Evolutionary conservation across 2,888 invertebrate genomes (phyloP), one percentile per base, ranked within the genome.

Genomic region (Cylloceria caligata): DNA sequence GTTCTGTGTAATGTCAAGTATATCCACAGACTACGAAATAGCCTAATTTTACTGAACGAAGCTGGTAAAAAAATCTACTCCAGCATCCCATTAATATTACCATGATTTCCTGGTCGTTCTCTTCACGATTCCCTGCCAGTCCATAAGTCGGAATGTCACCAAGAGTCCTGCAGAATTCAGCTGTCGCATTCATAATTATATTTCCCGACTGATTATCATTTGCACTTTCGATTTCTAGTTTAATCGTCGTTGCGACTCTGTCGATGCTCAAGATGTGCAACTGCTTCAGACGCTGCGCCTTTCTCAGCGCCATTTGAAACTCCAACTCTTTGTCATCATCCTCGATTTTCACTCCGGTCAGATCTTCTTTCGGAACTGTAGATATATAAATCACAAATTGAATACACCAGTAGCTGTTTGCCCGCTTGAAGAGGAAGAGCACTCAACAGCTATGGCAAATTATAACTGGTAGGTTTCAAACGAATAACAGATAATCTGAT

Each of bases 101-200:
- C 94, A 95, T 93, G 65, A 95, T 89, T 92, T 96, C 96, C 86
- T 95, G 95, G 67, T 95, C 95, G 86, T 96, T 96, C 89, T 97
- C 96, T 89, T 98, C 97, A 39, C 98, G 94, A 93, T 98, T 98
- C 39, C 98, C 98, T 21, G 98, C 96, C 92, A 96, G 96, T 16
- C 98, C 98, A 91, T 98, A 98, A 0, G 98, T 98, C 76, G 99
- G 98, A 89, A 98, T 98, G 92, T 99, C 98, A 0, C 99, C 98
- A 6, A 99, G 94, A 60, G 98, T 98, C 88, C 99, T 95, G 91
- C 99, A 99, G 94, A 99, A 99, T 94, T 99, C 99, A 0, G 99
- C 98, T 0, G 98, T 99, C 0, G 98, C 96, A 94, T 99, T 98
- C 74, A 99, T 93, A 77, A 96, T 95, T 89, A 99, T 98, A 86